Evolutionary conservation across 2,113 vertebrate genomes (phyloP).

Genomic region (Oncorhynchus keta): DNA sequence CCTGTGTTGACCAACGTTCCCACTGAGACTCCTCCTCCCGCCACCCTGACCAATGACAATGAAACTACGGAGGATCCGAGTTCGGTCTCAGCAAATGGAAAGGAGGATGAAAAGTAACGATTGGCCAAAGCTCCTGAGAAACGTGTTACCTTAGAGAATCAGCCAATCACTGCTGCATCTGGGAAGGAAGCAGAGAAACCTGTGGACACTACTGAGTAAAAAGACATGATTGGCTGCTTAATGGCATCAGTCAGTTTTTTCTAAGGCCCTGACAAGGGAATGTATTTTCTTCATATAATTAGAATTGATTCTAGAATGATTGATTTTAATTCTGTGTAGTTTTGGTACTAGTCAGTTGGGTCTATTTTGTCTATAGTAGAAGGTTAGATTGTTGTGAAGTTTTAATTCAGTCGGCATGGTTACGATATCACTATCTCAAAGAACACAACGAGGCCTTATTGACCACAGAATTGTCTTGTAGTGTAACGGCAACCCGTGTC

Average conservation of each 20-base stretch:
- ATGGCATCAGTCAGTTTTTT: slow-evolving; percentile 37
- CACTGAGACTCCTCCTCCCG: slow-evolving; percentile 53
- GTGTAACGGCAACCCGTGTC: not conserved
- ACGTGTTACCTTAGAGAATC: slow-evolving; percentile 44
- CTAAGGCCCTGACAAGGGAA: slow-evolving; percentile 63
- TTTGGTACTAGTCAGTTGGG: slow-evolving; percentile 49
- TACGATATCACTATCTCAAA: slow-evolving; percentile 61
- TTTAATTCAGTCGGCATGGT: slow-evolving; percentile 50
- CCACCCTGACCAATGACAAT: slow-evolving; percentile 48
- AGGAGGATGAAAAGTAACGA: slow-evolving; percentile 54
- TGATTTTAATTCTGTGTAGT: slow-evolving; percentile 49
- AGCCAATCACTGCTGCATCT: slow-evolving; percentile 29
- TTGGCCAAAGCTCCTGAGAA: slow-evolving; percentile 54
- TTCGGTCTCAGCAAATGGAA: slow-evolving; percentile 38
- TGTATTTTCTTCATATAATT: slow-evolving; percentile 62
- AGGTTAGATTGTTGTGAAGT: slow-evolving; percentile 53
- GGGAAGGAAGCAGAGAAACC: slow-evolving; percentile 36
- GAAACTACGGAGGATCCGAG: slow-evolving; percentile 48
- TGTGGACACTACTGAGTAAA: slow-evolving; percentile 52
- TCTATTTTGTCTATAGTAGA: slow-evolving; percentile 47
- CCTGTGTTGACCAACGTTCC: slow-evolving; percentile 50
- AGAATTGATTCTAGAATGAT: slow-evolving; percentile 47
- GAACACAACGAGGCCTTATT: slow-evolving; percentile 68
- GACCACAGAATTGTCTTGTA: slow-evolving; percentile 45
- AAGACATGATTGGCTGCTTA: slow-evolving; percentile 32